These are phyloP conservation scores for Bungarus multicinctus DNA, from an alignment of 2,113 vertebrate species.

Conservation along the genomic window DNA sequence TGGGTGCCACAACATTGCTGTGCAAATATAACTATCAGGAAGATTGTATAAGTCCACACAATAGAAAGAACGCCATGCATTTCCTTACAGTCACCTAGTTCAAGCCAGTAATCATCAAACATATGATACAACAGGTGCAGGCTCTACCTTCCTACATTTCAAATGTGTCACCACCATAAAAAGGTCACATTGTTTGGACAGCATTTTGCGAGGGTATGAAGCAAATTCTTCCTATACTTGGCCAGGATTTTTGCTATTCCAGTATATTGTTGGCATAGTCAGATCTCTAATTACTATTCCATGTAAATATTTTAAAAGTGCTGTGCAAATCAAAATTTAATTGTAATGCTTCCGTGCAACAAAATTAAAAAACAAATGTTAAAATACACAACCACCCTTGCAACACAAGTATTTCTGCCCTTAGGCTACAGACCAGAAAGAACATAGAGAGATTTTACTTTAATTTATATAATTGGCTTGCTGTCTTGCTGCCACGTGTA, in stretches of 20 bases:
- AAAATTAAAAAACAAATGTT: not conserved
- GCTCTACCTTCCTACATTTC: not conserved
- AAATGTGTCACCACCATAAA: not conserved
- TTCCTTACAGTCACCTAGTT: not conserved
- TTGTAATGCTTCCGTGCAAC: not conserved
- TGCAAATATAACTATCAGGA: conserved; percentile 10
- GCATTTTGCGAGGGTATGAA: not conserved
- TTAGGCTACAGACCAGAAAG: not conserved
- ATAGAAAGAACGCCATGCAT: not conserved
- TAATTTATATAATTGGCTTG: conserved; percentile 1
- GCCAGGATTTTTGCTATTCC: not conserved
- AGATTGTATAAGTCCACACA: not conserved
- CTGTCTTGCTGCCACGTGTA: not conserved
- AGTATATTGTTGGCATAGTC: not conserved
- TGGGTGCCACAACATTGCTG: not conserved
- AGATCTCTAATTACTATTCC: not conserved
- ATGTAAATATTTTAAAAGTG: not conserved
- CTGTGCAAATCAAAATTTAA: conserved; percentile 15
- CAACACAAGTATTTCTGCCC: conserved; percentile 3
- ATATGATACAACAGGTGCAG: not conserved
- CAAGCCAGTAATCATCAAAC: not conserved
- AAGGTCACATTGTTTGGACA: rapidly evolving
- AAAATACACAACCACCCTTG: not conserved
- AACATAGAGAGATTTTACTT: not conserved
- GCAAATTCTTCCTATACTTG: not conserved